Evolutionary conservation across 2,113 vertebrate species (phyloP).

Genomic region (Lepisosteus oculatus): DNA sequence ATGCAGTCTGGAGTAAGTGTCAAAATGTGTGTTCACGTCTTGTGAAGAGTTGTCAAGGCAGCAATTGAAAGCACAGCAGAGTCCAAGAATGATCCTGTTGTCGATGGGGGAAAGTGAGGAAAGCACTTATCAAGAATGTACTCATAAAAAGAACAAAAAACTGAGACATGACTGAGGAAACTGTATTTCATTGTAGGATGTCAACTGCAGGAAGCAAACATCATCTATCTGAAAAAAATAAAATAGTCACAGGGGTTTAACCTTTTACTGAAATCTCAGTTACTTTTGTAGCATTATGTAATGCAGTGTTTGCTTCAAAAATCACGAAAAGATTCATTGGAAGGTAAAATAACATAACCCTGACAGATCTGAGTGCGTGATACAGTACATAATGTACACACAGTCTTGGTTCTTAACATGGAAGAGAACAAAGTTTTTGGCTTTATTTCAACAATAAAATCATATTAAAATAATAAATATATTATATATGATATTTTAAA

Average conservation of each 20-base stretch:
- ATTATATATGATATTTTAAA: no score
- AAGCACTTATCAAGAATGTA: background rate
- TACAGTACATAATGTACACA: no score
- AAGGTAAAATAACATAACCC: no score
- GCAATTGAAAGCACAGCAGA: background rate
- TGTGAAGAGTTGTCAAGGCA: background rate
- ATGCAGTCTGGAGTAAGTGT: background rate
- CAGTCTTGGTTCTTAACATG: no score
- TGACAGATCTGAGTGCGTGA: no score
- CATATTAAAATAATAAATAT: no score
- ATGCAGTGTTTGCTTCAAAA: background rate
- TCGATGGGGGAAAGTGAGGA: background rate
- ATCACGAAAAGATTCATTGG: no score
- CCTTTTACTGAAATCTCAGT: background rate
- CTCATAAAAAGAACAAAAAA: background rate
- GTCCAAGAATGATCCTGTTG: background rate
- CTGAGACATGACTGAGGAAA: background rate
- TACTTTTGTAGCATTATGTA: background rate
- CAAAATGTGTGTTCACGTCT: no score
- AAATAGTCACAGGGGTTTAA: background rate
- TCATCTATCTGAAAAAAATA: background rate
- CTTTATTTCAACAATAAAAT: no score
- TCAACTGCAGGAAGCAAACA: background rate
- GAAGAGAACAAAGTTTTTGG: no score
- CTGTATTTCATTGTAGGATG: background rate